Base-by-base conservation (phyloP, 2,113 vertebrate species). In the Rhinolophus ferrumequinum region DNA sequence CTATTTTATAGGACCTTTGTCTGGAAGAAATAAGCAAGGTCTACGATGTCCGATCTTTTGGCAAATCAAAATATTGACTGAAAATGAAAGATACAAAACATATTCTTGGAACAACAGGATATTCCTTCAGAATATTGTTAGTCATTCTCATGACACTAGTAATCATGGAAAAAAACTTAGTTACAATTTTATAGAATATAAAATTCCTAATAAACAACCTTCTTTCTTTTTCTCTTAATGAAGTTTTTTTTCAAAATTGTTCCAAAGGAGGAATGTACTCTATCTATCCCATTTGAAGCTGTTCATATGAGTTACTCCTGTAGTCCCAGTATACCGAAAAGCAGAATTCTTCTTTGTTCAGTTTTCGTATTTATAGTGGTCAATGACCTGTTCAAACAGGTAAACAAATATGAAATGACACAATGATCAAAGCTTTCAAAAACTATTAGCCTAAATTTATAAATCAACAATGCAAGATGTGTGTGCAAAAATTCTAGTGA, bases 61-160 rank as follows among this genome's bases (percentile, higher is more conserved):
- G 50, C 44, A 97, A 92, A 75, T 87, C 72, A 88, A 97, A 93
- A 95, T 88, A 96, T 4, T 66, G 35, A 62, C 16, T 87, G 76
- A 90, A 90, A 85, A 70, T 69, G 56, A 88, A 95, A 94, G 73
- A 79, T 22, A n/a, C 2, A 96, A 88, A 44, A 41, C 35, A 81
- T 52, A 9, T 21, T 67, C 79, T 24, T 60, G 16, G 58, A 96
- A 83, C 54, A n/a, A 90, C 28, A 66, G 18, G 4, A 10, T 81
- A 64, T 28, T 77, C 80, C 28, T 85, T 88, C 26, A 92, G 70
- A 70, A 96, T 77, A 60, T 26, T 56, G 16, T 72, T 73, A 72
- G 10, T 62, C 56, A 41, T 64, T 95, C 50, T 58, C 5, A 72
- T 41, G 70, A 73, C n/a, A 58, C 56, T 60, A 69, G 44, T 44